Evolutionary conservation across 2,888 invertebrate species (phyloP), one percentile per base, ranked within the genome.

Genomic region (Xestia rhomboidea): DNA sequence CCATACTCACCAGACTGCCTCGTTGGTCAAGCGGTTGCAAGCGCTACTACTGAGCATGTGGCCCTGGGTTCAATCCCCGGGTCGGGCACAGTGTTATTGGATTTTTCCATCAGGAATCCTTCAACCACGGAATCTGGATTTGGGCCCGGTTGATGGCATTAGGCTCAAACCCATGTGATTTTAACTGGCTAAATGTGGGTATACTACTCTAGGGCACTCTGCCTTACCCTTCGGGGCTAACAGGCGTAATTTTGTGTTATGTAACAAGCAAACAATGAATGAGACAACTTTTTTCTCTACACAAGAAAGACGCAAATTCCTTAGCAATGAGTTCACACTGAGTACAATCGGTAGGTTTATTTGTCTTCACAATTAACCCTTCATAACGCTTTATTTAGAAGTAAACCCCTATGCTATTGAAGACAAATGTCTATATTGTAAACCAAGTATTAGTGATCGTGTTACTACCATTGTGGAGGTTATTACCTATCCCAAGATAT

Each of bases 321-420:
- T 44, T 18, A 60, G 54, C 51, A 46, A 75, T 73, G 66, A 60
- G 41, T 41, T 41, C 41, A 38, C 41, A 51, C n/a, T 54, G 6
- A n/a, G 30, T 57, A 46, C 15, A 34, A 51, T 51, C 30, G 34
- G 38, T 68, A 67, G 34, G 44, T 70, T 41, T 78, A 82, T 84
- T 75, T 74, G 71, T 74, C 21, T 8, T 2, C 0, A 15, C n/a
- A 75, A 46, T 85, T 82, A 82, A 63, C 86, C 69, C 72, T 41
- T 21, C 21, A 46, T 6, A 49, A 38, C 34, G 34, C 44, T 46
- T 49, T 63, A 66, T 69, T 68, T 34, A 66, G 15, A 67, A 51
- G 60, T 71, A 24, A 51, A 79, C 34, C 30, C n/a, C 24, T 24
- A 76, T 44, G 34, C 38, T 51, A n/a, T 51, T 44, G n/a, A 63